phyloP scores from a whole-genome alignment of 2,113 vertebrate genomes.

The Gasterosteus nipponicus region DNA sequence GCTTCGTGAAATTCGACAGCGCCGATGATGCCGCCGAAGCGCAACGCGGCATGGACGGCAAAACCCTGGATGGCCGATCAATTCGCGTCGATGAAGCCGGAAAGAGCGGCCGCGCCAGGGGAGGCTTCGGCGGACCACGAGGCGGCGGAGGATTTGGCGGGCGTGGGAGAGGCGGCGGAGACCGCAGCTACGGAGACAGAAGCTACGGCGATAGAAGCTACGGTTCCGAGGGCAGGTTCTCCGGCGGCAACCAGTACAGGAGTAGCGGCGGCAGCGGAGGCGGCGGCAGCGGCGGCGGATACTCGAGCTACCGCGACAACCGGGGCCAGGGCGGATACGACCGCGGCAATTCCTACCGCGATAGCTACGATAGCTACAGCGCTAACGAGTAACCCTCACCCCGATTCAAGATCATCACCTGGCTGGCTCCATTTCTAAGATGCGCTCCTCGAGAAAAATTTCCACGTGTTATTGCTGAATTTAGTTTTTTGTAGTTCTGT shows the following conservation, averaged over 20 bases:
- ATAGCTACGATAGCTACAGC: constrained; percentile 95
- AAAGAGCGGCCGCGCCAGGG: constrained; percentile 83
- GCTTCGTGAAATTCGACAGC: constrained; percentile 97
- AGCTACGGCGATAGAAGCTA: constrained; percentile 70
- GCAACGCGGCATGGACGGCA: constrained; percentile 95
- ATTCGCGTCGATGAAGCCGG: constrained; percentile 97
- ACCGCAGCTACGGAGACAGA: constrained; percentile 80
- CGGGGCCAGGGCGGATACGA: constrained; percentile 93
- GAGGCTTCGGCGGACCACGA: constrained; percentile 77
- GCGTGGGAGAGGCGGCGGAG: constrained; percentile 84
- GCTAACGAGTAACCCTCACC: constrained; percentile 89
- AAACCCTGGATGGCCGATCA: constrained; percentile 93
- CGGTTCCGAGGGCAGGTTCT: constrained; percentile 72
- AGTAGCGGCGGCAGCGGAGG: constrained; percentile 55
- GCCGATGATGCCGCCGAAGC: constrained; percentile 96
- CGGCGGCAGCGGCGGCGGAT: constrained; percentile 34
- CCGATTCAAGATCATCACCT: constrained; percentile 83
- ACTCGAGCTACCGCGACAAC: constrained; percentile 69
- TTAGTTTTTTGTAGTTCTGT: constrained; percentile 75
- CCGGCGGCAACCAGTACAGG: constrained; percentile 62
- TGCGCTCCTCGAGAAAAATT: constrained; percentile 80
- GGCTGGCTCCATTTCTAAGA: constrained; percentile 82
- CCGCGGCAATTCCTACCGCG: constrained; percentile 90
- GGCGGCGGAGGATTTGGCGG: constrained; percentile 72
- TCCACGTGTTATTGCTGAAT: constrained; percentile 88